Conservation (phyloP, 2,888 invertebrate genomes). For the Agrotis clavis region DNA sequence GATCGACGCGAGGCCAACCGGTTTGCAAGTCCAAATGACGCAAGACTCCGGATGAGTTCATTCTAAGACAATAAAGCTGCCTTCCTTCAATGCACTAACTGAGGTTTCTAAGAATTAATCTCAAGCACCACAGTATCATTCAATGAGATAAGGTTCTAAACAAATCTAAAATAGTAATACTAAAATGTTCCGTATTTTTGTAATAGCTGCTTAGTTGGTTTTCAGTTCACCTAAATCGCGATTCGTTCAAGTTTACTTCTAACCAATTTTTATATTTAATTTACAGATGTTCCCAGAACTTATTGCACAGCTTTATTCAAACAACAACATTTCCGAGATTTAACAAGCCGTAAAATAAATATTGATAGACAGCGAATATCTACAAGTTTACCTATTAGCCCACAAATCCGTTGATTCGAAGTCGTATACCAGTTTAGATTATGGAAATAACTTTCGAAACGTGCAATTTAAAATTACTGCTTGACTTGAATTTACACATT, state of each 20-base stretch:
- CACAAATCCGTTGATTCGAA: conserved; percentile 46
- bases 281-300: conserved; percentile 44
- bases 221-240: conserved; percentile 44
- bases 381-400: conserved; percentile 48
- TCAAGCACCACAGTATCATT: not conserved
- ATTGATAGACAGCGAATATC: conserved; percentile 39
- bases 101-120: conserved; percentile 12
- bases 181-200: conserved; percentile 22
- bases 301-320: conserved; percentile 19
- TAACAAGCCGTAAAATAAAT: conserved; percentile 50
- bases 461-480: conserved; percentile 50
- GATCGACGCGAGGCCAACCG: conserved; percentile 76
- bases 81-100: conserved; percentile 25
- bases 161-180: conserved; percentile 2
- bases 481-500: conserved; percentile 53
- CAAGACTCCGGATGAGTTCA: conserved; percentile 82
- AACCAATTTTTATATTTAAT: conserved; percentile 45
- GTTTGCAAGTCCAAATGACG: conserved; percentile 74
- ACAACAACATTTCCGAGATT: conserved; percentile 27
- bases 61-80: conserved; percentile 71
- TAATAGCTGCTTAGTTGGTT: conserved; percentile 26
- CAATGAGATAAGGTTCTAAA: not conserved
- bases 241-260: conserved; percentile 58
- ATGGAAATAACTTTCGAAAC: conserved; percentile 63
- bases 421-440: conserved; percentile 44